Conservation (phyloP, 2,113 vertebrate genomes). For the Isurus oxyrinchus region DNA sequence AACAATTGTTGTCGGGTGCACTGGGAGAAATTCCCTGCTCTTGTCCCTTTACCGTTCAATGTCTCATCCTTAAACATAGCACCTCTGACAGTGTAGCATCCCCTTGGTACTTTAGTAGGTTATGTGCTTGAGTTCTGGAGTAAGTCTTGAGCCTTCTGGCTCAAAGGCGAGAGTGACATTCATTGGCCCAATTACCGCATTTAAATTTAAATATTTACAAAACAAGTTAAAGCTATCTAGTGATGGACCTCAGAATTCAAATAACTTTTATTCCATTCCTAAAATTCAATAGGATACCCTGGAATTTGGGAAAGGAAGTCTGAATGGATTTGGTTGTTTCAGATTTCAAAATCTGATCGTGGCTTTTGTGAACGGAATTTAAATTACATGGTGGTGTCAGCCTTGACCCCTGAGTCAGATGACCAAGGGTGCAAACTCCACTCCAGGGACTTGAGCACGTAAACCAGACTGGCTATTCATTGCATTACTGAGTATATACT, state of each 20-base stretch:
- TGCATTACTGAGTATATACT: background rate
- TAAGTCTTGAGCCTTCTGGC: background rate
- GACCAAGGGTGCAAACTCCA: background rate
- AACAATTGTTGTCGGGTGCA: background rate
- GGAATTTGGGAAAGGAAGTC: background rate
- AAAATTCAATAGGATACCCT: no score
- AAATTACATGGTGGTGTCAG: background rate
- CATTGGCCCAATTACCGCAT: no score
- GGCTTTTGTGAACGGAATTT: background rate
- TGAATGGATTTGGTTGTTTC: background rate
- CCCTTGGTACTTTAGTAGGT: no score
- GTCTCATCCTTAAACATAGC: background rate
- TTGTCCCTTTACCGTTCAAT: background rate
- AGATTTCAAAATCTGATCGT: background rate
- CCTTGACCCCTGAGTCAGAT: background rate
- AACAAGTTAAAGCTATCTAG: background rate
- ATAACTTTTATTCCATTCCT: no score
- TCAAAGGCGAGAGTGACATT: background rate
- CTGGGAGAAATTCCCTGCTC: background rate
- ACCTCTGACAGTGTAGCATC: no score
- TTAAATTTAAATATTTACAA: background rate
- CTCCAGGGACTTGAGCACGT: background rate
- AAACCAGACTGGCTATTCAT: background rate
- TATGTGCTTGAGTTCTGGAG: background rate
- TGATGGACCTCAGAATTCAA: no score